Evolutionary conservation across 1,140 invertebrate species (phyloP).

Genomic region (Stegodyphus dumicola): DNA sequence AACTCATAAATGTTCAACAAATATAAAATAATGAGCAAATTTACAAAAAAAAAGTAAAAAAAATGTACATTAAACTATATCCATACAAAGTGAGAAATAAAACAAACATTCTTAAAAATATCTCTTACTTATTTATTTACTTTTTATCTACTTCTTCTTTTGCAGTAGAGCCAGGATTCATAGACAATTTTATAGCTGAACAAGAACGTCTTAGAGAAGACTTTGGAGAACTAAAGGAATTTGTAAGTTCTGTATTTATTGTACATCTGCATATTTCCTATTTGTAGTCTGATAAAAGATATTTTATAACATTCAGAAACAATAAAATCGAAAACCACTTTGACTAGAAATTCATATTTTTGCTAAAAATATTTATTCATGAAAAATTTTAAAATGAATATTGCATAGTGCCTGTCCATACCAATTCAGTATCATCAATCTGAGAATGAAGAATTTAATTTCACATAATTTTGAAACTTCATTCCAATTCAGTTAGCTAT

Average conservation of each 20-base stretch:
- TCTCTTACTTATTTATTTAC: too few relatives aligned
- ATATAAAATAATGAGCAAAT: too few relatives aligned
- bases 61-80: too few relatives aligned
- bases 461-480: too few relatives aligned
- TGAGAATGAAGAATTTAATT: too few relatives aligned
- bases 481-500: too few relatives aligned
- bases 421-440: too few relatives aligned
- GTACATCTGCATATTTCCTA: not conserved
- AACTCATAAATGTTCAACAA: too few relatives aligned
- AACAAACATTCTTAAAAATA: too few relatives aligned
- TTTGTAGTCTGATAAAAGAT: not conserved
- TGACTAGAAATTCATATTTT: not conserved
- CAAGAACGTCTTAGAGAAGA: slow-evolving; percentile 1
- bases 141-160: not conserved
- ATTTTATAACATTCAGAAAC: too few relatives aligned
- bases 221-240: not conserved
- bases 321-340: not conserved
- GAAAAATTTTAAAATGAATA: not conserved
- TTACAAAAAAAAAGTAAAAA: too few relatives aligned
- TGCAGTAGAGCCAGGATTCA: slow-evolving; percentile 38
- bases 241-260: not conserved
- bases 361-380: not conserved
- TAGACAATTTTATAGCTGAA: slow-evolving; percentile 29
- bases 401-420: not conserved
- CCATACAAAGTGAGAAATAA: too few relatives aligned